A percentile compares a stretch with the other conserved stretches of the same genome.
These are phyloP conservation scores for Andrena haemorrhoa DNA, from an alignment of 2,888 invertebrate species.

Conservation along the genomic window DNA sequence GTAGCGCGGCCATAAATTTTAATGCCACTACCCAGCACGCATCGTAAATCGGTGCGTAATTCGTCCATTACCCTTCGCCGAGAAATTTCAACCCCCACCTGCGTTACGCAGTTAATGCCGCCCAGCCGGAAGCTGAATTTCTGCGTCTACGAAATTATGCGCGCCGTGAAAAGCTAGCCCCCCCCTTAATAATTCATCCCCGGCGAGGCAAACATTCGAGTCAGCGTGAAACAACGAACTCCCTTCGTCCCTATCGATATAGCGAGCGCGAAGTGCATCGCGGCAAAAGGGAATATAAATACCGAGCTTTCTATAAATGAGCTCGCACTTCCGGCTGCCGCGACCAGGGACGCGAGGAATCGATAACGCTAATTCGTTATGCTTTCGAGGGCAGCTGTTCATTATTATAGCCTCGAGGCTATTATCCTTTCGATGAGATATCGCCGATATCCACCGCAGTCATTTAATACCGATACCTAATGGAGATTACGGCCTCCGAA, in stretches of 20 bases:
- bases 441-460: neutral
- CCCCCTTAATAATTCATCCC: neutral
- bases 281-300: neutral
- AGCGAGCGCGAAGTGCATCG: neutral
- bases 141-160: constrained; percentile 19
- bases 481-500: constrained; percentile 4
- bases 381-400: constrained; percentile 62
- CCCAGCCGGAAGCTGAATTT: constrained; percentile 1
- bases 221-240: neutral
- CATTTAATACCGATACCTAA: constrained; percentile 30
- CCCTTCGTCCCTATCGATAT: neutral
- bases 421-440: constrained; percentile 51
- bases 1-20: constrained; percentile 44
- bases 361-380: constrained; percentile 61
- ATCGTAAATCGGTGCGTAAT: constrained; percentile 58
- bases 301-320: constrained; percentile 3
- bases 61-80: constrained; percentile 52
- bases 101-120: neutral
- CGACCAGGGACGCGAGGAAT: constrained; percentile 31
- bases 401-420: constrained; percentile 46
- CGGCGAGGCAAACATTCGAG: neutral
- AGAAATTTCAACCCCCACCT: constrained; percentile 22
- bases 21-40: constrained; percentile 26
- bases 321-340: neutral
- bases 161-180: neutral